Conservation (phyloP, 2,113 vertebrate genomes). For the Tragelaphus scriptus region DNA sequence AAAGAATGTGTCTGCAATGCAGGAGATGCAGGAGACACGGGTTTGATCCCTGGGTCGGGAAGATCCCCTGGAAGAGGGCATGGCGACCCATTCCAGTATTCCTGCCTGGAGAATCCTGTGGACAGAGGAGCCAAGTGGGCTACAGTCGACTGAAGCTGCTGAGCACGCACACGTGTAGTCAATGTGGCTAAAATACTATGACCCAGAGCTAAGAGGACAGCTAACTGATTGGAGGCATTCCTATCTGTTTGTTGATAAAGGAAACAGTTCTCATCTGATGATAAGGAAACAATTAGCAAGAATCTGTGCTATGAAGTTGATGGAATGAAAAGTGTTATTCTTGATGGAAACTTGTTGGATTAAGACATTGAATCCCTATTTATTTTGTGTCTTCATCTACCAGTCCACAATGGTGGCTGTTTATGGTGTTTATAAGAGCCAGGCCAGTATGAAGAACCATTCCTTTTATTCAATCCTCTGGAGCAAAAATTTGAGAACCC, state of each 20-base stretch:
- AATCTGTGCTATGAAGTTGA: neutral
- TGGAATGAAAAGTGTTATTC: neutral
- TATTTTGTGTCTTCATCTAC: neutral
- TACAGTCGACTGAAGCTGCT: neutral
- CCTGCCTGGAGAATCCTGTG: neutral
- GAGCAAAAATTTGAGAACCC: constrained; percentile 6
- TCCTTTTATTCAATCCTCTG: neutral
- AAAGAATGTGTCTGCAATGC: neutral
- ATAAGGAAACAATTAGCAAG: neutral
- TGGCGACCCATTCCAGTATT: neutral
- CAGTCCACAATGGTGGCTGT: neutral
- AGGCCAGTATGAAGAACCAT: neutral
- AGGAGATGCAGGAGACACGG: neutral
- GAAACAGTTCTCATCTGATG: neutral
- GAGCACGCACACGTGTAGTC: neutral
- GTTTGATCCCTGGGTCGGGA: neutral
- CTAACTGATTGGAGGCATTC: neutral
- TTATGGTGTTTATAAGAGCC: neutral
- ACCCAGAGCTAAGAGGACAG: neutral
- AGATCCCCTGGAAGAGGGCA: neutral
- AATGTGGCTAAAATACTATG: neutral
- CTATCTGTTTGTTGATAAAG: neutral
- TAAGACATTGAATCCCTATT: neutral
- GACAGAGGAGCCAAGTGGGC: neutral
- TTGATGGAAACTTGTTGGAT: neutral